Evolutionary conservation across 1,140 invertebrate genomes (phyloP), one percentile per base, ranked within the genome.

Genomic region (Ylistrum balloti): DNA sequence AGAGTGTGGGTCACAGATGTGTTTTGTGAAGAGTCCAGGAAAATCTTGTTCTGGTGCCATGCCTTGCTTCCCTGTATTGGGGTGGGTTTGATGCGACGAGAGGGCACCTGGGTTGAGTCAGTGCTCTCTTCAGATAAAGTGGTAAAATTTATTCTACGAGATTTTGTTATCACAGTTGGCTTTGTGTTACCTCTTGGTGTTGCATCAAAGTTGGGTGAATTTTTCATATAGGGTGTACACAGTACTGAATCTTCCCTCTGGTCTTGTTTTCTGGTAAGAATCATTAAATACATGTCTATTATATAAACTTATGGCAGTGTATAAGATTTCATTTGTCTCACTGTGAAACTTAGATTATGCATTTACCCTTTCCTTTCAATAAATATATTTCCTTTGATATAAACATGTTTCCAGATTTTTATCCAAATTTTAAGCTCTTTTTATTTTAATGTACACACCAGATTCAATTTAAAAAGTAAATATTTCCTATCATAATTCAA

Each of bases 81-180:
- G 28, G 93, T 93, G 15, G 93, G 93, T 38, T 92, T 93, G 17
- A 93, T 93, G 35, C 93, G 89, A 85, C 93, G 56, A 0, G 90
- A 88, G 10, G 93, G 93, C 20, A 41, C 74, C 17, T 87, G 85
- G 13, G 33, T n/a, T 0, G 28, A 45, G 35, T 91, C 88, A 28
- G 13, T 41, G 15, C 33, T 45, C 28, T 86, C 85, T 33, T 90
- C 90, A 32, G 2, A 17, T 33, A 90, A 48, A 17, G 90, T 91
- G 7, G 89, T 89, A 41, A 92, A 92, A 34, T 86, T 92, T 10
- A 92, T 90, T 28, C 89, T 86, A 33, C 91, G 48, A 87, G 89
- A 90, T 38, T 92, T 90, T 10, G 91, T 90, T 22, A 92, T 89
- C 32, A 74, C 48, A 22, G 86, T 89, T 28, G 86, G 33, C 86